Base-by-base conservation (phyloP, 2,113 vertebrate genomes). In the Syrmaticus mikado region DNA sequence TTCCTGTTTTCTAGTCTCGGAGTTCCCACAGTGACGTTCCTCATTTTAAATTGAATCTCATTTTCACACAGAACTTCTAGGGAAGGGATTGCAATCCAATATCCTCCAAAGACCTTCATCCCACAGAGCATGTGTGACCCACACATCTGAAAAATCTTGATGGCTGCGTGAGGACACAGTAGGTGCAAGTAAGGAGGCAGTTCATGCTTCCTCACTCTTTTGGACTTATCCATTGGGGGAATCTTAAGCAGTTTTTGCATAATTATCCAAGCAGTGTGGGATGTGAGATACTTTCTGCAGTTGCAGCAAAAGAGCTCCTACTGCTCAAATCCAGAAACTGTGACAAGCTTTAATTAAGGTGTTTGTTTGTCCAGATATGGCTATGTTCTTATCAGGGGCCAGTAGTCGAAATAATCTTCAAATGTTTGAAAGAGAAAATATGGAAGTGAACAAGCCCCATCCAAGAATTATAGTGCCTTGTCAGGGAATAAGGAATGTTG, bases 21-120 rank as follows among this genome's bases (percentile, higher is more conserved):
- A 55, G 30, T 67, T 32, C 76, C 68, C 48, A 12, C 46, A 72
- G 21, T 6, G 34, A 71, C 36, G 41, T 11, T 28, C 48, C 40
- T 81, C 68, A 40, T 64, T 93, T 84, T 85, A 66, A 70, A 58
- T 80, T 30, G 83, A 75, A 85, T 83, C 91, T 84, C 40, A 34
- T 96, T 83, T 93, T 91, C 70, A 83, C 43, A 4, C 20, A 78
- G 68, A 65, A 40, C 20, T 81, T 41, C 72, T 79, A 78, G 45
- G 79, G 52, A 15, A 65, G 85, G 36, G 62, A 72, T 41, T 72
- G 52, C 65, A 73, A 64, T 80, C 57, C 75, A 80, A 91, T 86
- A 74, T 34, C 41, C 61, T 81, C 73, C 57, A 45, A 70, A 94
- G 89, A 83, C 72, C 73, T 92, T 71, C 72, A 74, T 77, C 85